A percentile compares a stretch with the other conserved stretches of the same genome.
Evolutionary conservation across 2,888 invertebrate species (phyloP).

Genomic region (Acrobasis consociella): DNA sequence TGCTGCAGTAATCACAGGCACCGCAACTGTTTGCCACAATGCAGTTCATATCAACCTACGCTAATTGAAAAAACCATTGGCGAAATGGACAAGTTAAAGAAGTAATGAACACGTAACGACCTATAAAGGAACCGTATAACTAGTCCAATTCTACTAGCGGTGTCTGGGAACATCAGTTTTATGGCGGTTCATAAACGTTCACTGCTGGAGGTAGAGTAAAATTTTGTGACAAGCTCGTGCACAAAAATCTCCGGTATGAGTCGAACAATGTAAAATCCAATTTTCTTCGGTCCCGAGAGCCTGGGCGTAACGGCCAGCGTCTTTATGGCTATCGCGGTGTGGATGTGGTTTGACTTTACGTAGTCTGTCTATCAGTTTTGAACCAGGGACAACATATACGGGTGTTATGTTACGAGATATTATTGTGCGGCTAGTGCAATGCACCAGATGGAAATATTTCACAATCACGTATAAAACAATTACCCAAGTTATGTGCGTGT

Average conservation of each 20-base stretch:
- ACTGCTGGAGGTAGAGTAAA: slow-evolving; percentile 50
- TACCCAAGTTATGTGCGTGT: slow-evolving; percentile 1
- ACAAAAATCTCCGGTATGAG: slow-evolving; percentile 45
- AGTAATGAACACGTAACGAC: slow-evolving; percentile 31
- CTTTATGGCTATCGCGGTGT: slow-evolving; percentile 48
- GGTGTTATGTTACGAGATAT: slow-evolving; percentile 36
- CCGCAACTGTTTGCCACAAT: slow-evolving; percentile 41
- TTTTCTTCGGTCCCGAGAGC: slow-evolving; percentile 48
- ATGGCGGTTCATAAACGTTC: slow-evolving; percentile 54
- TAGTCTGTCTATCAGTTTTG: slow-evolving; percentile 57
- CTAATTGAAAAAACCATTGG: slow-evolving; percentile 21
- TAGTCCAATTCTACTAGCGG: slow-evolving; percentile 36
- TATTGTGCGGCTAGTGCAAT: slow-evolving; percentile 21
- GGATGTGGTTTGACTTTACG: slow-evolving; percentile 44
- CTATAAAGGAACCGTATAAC: slow-evolving; percentile 35
- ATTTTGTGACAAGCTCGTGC: slow-evolving; percentile 48
- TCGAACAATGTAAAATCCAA: slow-evolving; percentile 61
- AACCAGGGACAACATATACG: slow-evolving; percentile 37
- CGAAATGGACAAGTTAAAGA: slow-evolving; percentile 25
- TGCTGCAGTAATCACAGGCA: slow-evolving; percentile 42
- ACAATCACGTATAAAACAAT: slow-evolving; percentile 19
- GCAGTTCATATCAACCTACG: slow-evolving; percentile 30
- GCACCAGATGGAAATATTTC: slow-evolving; percentile 8
- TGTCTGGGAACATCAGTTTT: slow-evolving; percentile 51
- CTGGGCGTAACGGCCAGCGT: slow-evolving; percentile 41